Evolutionary conservation across 1,140 invertebrate species (phyloP).

Genomic region (Rhynchophorus ferrugineus): DNA sequence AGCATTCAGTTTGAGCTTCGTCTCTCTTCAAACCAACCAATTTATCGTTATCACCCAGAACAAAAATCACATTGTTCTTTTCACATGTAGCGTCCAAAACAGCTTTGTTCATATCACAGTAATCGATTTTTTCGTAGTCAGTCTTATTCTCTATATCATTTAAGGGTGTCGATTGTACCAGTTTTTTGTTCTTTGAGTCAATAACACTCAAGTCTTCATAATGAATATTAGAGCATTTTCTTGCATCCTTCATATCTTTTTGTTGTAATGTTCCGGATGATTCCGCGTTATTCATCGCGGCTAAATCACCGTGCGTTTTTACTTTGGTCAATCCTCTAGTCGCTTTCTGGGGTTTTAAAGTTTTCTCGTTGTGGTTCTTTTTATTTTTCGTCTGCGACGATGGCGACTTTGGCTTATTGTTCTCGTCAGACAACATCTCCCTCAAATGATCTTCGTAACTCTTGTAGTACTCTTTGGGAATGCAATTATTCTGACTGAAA

Average conservation of each 20-base stretch:
- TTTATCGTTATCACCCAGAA: constrained; percentile 66
- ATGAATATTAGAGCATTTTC: not conserved
- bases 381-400: not conserved
- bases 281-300: not conserved
- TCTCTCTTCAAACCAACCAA: constrained; percentile 48
- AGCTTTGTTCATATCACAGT: constrained; percentile 1
- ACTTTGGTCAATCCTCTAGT: constrained; percentile 3
- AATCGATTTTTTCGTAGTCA: not conserved
- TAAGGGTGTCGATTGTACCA: not conserved
- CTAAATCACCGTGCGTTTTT: not conserved
- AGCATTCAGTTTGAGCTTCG: constrained; percentile 5
- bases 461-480: constrained; percentile 30
- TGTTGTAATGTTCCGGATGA: not conserved
- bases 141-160: constrained; percentile 4
- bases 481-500: constrained; percentile 23
- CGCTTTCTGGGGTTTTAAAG: not conserved
- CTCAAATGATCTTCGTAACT: constrained; percentile 34
- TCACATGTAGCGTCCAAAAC: not conserved
- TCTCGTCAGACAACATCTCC: constrained; percentile 14
- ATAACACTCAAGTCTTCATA: not conserved
- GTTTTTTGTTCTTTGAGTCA: constrained; percentile 1
- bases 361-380: constrained; percentile 5
- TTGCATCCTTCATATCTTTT: not conserved
- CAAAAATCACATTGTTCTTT: constrained; percentile 56
- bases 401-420: too few relatives aligned